Base-by-base conservation (phyloP, 2,113 vertebrate species). In the Mustela nigripes region DNA sequence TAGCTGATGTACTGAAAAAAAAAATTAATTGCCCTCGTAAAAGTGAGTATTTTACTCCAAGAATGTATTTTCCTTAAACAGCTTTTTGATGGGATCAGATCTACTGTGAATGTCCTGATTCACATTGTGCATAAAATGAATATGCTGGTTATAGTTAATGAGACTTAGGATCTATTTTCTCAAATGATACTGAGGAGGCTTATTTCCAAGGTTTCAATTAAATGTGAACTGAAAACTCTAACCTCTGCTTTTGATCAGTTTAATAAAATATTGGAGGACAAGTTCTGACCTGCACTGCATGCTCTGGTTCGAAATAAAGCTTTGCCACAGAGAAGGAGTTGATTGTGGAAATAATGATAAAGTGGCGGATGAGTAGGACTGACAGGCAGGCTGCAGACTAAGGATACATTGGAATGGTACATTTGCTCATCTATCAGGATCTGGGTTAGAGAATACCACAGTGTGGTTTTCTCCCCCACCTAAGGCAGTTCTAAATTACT, bases 21-120 rank as follows among this genome's bases (percentile, higher is more conserved):
- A 69, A 42, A 84, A 84, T 88, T 85, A 91, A 53, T 33, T 79
- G 14, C 73, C 28, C 33, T 93, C 28, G 42, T 26, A 31, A 79
- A 62, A 91, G 19, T 80, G 45, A 92, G 26, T 62, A 33, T 86
- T 95, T 94, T 93, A 86, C 53, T 91, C 92, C 8, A 91, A 50
- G 82, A 48, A 14, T 62, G 7, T 31, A 36, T 89, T 96, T 83
- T 31, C 69, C 31, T 33, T 71, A 78, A 84, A n/a, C 63, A 94
- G 31, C 24, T 79, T 50, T 73, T 96, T 93, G 42, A 26, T 65
- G 42, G 11, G 18, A 80, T 81, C 10, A 53, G 18, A 39, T 50
- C 19, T 76, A 69, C 81, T 69, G 9, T 69, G 26, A 71, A 33
- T 58, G 5, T 7, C 24, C 7, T 48, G 69, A 48, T 48, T 95